Evolutionary conservation across 2,888 invertebrate genomes (phyloP), one percentile per base, ranked within the genome.

Genomic region (Dryococelus australis): DNA sequence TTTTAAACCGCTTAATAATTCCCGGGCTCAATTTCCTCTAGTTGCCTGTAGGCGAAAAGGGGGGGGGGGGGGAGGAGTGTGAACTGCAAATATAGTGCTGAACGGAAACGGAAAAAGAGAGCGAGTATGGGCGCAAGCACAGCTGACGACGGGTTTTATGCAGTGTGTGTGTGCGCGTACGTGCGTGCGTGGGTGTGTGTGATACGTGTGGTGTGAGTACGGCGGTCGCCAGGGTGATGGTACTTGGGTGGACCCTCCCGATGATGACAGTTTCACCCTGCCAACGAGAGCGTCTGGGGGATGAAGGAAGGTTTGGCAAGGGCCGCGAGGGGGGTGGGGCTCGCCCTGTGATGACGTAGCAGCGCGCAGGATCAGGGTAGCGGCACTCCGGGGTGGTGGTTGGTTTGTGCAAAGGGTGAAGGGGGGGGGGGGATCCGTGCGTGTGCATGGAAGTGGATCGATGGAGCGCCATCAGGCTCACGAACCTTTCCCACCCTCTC

Each of bases 381-480:
- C n/a, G n/a, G n/a, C n/a, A n/a, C n/a, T n/a, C n/a, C 51, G 8
- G 51, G 51, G 51, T 10, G 10, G 8, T 13, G 51, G 51, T 13
- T 8, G 8, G 51, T 13, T n/a, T n/a, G n/a, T n/a, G n/a, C n/a
- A n/a, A n/a, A n/a, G n/a, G n/a, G n/a, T n/a, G n/a, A 8, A 65
- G 65, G 10, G 65, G 24, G 13, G 13, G 65, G 65, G 24, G 65
- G 20, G 13, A 24, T 5, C 20, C 65, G 65, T 65, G 65, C 65
- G 65, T 65, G 65, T 65, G 65, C 65, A 65, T 65, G 65, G 65
- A 65, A 65, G 65, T 65, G 65, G 65, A 65, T 65, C 65, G 65
- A 65, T 65, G 65, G 13, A 65, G 65, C 65, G 65, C 65, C 65
- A 65, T 65, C 65, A 65, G 65, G 10, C 20, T 65, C 65, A 65